phyloP scores from a whole-genome alignment of 2,888 invertebrate genomes.

The Oscheius sp. region DNA sequence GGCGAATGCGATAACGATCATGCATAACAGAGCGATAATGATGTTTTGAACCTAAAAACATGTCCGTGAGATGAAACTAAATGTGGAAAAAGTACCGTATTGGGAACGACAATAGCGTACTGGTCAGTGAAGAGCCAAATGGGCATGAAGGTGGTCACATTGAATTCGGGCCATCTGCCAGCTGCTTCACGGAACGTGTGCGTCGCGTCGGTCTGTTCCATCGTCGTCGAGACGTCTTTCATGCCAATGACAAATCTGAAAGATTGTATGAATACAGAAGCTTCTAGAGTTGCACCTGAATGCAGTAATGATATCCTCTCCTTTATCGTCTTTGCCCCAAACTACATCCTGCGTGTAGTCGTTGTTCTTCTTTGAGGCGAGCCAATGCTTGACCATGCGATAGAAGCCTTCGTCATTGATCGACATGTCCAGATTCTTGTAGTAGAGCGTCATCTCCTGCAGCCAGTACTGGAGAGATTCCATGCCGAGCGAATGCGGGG shows the following conservation, averaged over 20 bases:
- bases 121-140: slow-evolving; percentile 74
- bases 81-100: slow-evolving; percentile 56
- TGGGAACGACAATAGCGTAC: slow-evolving; percentile 73
- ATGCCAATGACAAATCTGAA: slow-evolving; percentile 70
- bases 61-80: background rate
- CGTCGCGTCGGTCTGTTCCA: slow-evolving; percentile 70
- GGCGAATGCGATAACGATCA: slow-evolving; percentile 92
- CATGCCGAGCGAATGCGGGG: slow-evolving; percentile 71
- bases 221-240: slow-evolving; percentile 68
- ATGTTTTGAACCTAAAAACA: slow-evolving; percentile 66
- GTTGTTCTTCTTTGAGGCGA: slow-evolving; percentile 63
- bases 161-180: slow-evolving; percentile 63
- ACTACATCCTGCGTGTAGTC: slow-evolving; percentile 67
- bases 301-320: slow-evolving; percentile 47
- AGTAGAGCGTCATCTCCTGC: slow-evolving; percentile 70
- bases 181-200: slow-evolving; percentile 63
- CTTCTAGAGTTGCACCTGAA: slow-evolving; percentile 40
- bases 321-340: slow-evolving; percentile 57
- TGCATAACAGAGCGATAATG: slow-evolving; percentile 77
- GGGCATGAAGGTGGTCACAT: slow-evolving; percentile 73
- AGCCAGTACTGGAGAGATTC: slow-evolving; percentile 73
- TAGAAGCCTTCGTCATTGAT: slow-evolving; percentile 66
- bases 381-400: slow-evolving; percentile 65
- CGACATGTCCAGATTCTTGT: slow-evolving; percentile 57
- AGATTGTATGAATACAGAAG: background rate